Conservation (phyloP, 2,797 vertebrate species). For the Enteromius mattozi region DNA sequence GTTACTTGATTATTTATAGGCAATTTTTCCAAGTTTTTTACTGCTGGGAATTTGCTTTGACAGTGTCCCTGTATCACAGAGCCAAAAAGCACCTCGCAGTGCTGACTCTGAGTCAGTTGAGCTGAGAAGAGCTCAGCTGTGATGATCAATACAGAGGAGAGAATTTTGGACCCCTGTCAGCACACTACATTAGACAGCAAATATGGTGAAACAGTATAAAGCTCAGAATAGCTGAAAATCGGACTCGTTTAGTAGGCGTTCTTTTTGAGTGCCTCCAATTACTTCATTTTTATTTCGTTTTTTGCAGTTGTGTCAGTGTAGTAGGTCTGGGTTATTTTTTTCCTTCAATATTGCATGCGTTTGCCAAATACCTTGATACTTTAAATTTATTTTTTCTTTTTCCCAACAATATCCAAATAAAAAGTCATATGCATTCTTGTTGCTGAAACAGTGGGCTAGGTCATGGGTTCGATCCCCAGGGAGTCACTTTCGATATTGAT, state of each 20-base stretch:
- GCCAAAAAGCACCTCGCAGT: conserved; percentile 11
- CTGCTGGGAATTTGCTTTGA: conserved; percentile 46
- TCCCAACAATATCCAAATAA: background rate
- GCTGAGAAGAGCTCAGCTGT: conserved; percentile 41
- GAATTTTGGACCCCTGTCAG: conserved; percentile 24
- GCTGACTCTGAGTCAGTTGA: conserved; percentile 24
- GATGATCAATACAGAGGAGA: conserved; percentile 18
- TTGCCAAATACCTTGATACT: background rate
- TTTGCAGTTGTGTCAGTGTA: background rate
- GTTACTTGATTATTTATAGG: conserved; percentile 46
- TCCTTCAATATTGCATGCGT: background rate
- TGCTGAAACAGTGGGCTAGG: background rate
- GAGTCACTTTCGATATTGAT: background rate
- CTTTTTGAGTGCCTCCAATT: conserved; percentile 1
- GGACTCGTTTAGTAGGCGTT: background rate
- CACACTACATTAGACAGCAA: conserved; percentile 31
- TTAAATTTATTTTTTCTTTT: background rate
- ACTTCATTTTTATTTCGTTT: background rate
- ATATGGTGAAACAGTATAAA: conserved; percentile 15
- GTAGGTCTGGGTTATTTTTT: background rate
- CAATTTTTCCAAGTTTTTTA: conserved; percentile 16
- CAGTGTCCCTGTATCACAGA: conserved; percentile 19
- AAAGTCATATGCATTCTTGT: background rate
- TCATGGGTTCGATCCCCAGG: background rate
- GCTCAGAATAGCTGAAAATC: conserved; percentile 6